These are phyloP conservation scores for Dione juno DNA, from an alignment of 2,888 invertebrate species.

Conservation along the genomic window DNA sequence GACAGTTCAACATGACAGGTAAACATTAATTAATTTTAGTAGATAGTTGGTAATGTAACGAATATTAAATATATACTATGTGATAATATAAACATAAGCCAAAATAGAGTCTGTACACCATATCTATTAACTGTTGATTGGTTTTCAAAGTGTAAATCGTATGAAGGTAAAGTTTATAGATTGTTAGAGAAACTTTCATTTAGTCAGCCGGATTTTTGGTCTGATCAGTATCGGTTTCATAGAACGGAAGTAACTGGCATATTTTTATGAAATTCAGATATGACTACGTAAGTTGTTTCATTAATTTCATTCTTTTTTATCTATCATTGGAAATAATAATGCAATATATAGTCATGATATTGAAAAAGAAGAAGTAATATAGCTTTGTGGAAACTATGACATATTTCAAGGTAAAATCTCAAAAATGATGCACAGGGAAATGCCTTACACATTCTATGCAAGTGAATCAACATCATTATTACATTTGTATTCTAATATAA, in stretches of 20 bases:
- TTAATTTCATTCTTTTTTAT: slow-evolving; percentile 35
- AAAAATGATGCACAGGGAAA: too few species aligned
- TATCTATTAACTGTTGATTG: not conserved
- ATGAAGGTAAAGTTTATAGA: too few species aligned
- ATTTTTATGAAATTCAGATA: slow-evolving; percentile 44
- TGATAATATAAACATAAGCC: too few species aligned
- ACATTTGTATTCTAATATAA: too few species aligned
- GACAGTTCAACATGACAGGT: too few species aligned
- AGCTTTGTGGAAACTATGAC: not conserved
- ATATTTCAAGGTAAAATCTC: not conserved
- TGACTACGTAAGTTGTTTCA: slow-evolving; percentile 41
- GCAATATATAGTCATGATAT: slow-evolving; percentile 37
- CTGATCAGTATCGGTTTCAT: slow-evolving; percentile 42
- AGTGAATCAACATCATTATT: too few species aligned
- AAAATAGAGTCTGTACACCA: too few species aligned
- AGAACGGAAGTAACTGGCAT: slow-evolving; percentile 47
- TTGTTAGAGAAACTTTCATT: slow-evolving; percentile 37
- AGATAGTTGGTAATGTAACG: not conserved
- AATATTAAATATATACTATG: too few species aligned
- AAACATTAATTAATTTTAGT: too few species aligned
- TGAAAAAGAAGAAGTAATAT: not conserved
- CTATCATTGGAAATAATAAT: slow-evolving; percentile 27
- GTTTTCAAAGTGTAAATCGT: not conserved
- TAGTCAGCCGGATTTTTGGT: slow-evolving; percentile 32
- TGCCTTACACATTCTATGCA: too few species aligned